phyloP scores from a whole-genome alignment of 2,797 vertebrate genomes.

The Sebastiscus albofasciatus region DNA sequence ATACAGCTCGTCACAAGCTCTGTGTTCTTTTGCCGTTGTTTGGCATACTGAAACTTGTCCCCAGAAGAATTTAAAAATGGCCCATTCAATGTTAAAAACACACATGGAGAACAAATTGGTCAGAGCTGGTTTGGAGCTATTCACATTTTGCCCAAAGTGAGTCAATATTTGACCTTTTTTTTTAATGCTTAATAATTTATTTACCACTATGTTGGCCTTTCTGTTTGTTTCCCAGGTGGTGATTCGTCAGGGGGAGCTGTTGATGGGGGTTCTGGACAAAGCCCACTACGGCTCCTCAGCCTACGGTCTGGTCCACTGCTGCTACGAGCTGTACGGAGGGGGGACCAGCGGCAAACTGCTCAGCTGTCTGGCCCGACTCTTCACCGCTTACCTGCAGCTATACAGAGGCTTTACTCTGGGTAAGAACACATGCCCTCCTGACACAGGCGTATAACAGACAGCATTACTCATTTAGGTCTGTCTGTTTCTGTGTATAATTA shows the following conservation, averaged over 20 bases:
- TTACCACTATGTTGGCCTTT: neutral
- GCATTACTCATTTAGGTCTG: neutral
- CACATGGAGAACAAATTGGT: too few relatives aligned
- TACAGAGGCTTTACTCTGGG: constrained; percentile 96
- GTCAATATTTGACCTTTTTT: too few relatives aligned
- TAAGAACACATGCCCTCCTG: constrained; percentile 40
- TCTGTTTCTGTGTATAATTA: neutral
- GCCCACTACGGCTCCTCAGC: constrained; percentile 97
- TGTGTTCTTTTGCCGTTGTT: too few relatives aligned
- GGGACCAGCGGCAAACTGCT: constrained; percentile 92
- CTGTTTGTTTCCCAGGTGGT: constrained; percentile 83
- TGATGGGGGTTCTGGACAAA: constrained; percentile 95
- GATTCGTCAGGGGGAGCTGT: constrained; percentile 90
- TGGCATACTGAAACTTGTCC: too few relatives aligned
- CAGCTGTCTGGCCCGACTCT: constrained; percentile 93
- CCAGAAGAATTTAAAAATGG: too few relatives aligned
- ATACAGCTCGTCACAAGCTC: too few relatives aligned
- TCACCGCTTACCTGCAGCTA: constrained; percentile 95
- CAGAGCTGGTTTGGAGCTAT: too few relatives aligned
- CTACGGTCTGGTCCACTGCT: constrained; percentile 96
- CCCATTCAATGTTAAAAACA: too few relatives aligned
- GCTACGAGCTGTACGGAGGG: constrained; percentile 95
- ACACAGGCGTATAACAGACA: neutral
- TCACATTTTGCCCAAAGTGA: too few relatives aligned
- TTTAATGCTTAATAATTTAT: neutral